Conservation (phyloP, 2,113 vertebrate species). For the Sphaerodactylus townsendi region DNA sequence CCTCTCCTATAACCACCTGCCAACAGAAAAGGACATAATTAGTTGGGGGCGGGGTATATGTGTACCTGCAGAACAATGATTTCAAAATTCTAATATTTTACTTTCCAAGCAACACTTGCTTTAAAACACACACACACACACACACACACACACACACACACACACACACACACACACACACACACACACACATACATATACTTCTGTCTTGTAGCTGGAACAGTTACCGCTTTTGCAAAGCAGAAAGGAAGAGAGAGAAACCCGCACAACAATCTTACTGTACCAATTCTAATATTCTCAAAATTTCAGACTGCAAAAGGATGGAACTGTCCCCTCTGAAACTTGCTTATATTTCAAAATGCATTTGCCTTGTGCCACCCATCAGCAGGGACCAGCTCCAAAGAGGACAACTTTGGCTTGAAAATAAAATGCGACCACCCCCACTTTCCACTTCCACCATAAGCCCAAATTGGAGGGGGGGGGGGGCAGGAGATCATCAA, state of each 20-base stretch:
- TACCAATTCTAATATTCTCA: neutral
- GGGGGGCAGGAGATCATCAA: neutral
- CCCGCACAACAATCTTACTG: neutral
- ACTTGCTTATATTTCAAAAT: neutral
- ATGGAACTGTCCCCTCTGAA: neutral
- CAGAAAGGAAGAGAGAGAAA: neutral
- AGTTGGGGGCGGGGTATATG: too few relatives aligned
- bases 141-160: too few relatives aligned
- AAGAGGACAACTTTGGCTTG: neutral
- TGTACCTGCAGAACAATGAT: too few relatives aligned
- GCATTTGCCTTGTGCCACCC: neutral
- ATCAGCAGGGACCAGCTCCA: neutral
- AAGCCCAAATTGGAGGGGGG: neutral
- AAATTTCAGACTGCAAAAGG: neutral
- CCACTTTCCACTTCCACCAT: constrained; percentile 39
- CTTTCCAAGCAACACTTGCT: neutral
- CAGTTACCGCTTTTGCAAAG: neutral
- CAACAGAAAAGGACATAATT: too few relatives aligned
- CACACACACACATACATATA: too few relatives aligned
- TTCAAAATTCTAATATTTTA: neutral
- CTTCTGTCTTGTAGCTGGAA: neutral
- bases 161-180: too few relatives aligned
- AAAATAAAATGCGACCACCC: constrained; percentile 24
- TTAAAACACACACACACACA: too few relatives aligned
- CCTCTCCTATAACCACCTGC: too few relatives aligned